Evolutionary conservation across 2,113 vertebrate genomes (phyloP).

Genomic region (Tupaia chinensis): DNA sequence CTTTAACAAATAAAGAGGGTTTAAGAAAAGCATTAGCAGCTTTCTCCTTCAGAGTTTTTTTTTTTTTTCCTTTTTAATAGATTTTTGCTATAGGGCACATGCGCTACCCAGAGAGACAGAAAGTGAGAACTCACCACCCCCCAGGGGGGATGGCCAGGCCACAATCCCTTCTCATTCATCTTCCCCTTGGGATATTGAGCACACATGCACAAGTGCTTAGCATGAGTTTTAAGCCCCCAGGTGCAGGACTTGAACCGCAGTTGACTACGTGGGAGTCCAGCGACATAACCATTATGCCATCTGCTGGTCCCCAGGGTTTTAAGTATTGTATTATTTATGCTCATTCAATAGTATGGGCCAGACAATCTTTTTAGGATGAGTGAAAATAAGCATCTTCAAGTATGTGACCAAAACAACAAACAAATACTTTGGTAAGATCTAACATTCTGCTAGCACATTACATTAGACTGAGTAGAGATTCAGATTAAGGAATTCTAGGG

Average conservation of each 20-base stretch:
- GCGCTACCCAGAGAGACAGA: too few species aligned
- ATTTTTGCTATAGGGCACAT: too few species aligned
- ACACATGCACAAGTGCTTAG: too few species aligned
- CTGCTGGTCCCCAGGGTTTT: neutral
- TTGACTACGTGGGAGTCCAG: too few species aligned
- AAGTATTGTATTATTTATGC: neutral
- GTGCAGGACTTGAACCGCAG: too few species aligned
- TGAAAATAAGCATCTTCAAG: constrained; percentile 22
- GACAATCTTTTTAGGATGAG: neutral
- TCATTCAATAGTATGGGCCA: neutral
- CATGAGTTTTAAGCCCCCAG: too few species aligned
- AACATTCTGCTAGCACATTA: neutral
- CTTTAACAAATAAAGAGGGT: neutral
- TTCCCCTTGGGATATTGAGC: too few species aligned
- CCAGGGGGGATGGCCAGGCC: too few species aligned
- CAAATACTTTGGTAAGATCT: neutral
- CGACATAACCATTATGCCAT: too few species aligned
- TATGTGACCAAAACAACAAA: constrained; percentile 16
- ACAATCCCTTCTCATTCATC: too few species aligned
- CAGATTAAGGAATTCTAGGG: constrained; percentile 21
- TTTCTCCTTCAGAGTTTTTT: neutral
- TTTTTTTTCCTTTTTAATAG: too few species aligned
- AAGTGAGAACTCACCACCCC: too few species aligned
- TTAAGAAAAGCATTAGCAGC: neutral
- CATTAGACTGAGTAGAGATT: neutral